phyloP scores from a whole-genome alignment of 23 tunicate genomes.

The Phallusia fumigata region DNA sequence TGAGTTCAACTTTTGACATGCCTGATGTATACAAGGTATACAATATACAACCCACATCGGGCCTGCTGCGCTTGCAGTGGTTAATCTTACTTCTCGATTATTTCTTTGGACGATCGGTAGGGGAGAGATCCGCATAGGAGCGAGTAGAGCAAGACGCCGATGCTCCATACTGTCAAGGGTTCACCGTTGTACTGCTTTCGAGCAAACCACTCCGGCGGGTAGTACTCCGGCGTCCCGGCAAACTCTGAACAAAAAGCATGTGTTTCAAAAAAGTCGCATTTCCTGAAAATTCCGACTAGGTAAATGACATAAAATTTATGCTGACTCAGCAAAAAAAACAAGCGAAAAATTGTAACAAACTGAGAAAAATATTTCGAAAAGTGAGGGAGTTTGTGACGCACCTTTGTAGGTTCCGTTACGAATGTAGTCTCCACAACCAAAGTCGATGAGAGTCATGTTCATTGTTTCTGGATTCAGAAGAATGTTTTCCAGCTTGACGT shows the following conservation, averaged over 20 bases:
- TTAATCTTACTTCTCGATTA: conserved; percentile 74
- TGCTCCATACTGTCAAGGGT: conserved; percentile 88
- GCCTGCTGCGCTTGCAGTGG: background rate
- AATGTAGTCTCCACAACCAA: conserved; percentile 95
- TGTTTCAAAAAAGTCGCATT: too few species aligned
- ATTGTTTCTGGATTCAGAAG: conserved; percentile 78
- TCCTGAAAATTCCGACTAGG: too few species aligned
- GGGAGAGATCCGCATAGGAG: conserved; percentile 87
- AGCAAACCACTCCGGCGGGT: conserved; percentile 95
- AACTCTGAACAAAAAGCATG: conserved; percentile 75
- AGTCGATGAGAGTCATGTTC: conserved; percentile 87
- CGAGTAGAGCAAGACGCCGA: conserved; percentile 88
- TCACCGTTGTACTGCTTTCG: conserved; percentile 80
- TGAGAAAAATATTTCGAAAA: too few species aligned
- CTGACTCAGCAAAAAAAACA: too few species aligned
- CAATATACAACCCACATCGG: background rate
- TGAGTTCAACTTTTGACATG: too few species aligned
- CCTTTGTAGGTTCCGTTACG: conserved; percentile 77
- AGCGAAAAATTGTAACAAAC: too few species aligned
- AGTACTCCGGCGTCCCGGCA: conserved; percentile 98
- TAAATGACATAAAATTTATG: too few species aligned
- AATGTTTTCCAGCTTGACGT: conserved; percentile 94
- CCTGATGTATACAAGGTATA: background rate
- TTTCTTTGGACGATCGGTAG: conserved; percentile 83
- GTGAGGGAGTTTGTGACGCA: too few species aligned